A percentile compares a stretch with the other conserved stretches of the same genome.
phyloP scores from a whole-genome alignment of 2,888 invertebrate genomes.

The Tipula vernalis region DNA sequence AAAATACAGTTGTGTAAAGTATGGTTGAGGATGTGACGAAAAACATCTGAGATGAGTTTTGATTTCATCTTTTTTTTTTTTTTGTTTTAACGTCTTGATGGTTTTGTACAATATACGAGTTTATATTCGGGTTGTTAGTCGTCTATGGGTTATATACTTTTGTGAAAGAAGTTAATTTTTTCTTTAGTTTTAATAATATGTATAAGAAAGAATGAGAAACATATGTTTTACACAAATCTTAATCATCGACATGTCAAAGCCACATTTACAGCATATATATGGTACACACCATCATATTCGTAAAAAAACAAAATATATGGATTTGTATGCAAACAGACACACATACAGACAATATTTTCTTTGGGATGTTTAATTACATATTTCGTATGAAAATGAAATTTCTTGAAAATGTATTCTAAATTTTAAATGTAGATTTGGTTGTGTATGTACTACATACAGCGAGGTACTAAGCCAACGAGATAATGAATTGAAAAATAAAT shows the following conservation, averaged over 20 bases:
- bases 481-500: not conserved
- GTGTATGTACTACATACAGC: not conserved
- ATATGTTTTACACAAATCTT: constrained; percentile 10
- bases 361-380: not conserved
- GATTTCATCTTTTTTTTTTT: not conserved
- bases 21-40: not conserved
- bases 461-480: not conserved
- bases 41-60: not conserved
- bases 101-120: too few relatives aligned
- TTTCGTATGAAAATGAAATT: not conserved
- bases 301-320: not conserved
- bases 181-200: not conserved
- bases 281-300: not conserved
- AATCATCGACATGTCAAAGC: constrained; percentile 8
- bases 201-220: not conserved
- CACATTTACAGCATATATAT: not conserved
- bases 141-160: not conserved
- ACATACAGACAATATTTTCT: not conserved
- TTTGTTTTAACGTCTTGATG: not conserved
- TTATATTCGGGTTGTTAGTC: not conserved
- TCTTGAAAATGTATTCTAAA: not conserved
- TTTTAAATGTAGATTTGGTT: not conserved
- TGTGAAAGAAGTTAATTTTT: not conserved
- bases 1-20: not conserved
- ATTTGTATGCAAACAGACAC: not conserved